Evolutionary conservation across 2,113 vertebrate species (phyloP), one percentile per base, ranked within the genome.

Genomic region (Phycodurus eques): DNA sequence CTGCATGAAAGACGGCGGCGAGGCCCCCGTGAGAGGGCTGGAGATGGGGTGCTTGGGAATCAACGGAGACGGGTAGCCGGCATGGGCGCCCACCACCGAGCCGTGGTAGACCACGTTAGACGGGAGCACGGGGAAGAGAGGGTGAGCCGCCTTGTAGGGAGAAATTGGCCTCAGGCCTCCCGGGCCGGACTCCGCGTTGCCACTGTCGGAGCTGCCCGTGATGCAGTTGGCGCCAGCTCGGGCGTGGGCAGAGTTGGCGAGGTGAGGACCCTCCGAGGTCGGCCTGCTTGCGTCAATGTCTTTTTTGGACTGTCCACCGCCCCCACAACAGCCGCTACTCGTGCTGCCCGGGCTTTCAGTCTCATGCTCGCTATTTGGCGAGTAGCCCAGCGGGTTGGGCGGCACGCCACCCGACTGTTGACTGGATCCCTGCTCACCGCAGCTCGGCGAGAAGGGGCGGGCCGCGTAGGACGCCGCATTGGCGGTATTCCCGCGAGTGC

Each of bases 1-100:
- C 89, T 98, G 96, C 94, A 99, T 95, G 92, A 98, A 97, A 74
- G 96, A 96, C 0, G 96, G 96, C 1, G 96, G 96, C 13, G 96
- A 98, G 87, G 96, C 94, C 0, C 97, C 95, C 0, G 95, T 95
- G 67, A 98, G 94, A 1, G 96, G 97, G 90, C 96, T 98, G 84
- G 97, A 96, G 88, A 95, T 97, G 17, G 96, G 94, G 53, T 96
- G 94, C 78, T 98, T 98, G 27, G 94, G 92, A 64, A 96, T 93
- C 47, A 95, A 97, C 91, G 95, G 95, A n/a, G 95, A 95, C 0
- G 95, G 95, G 88, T 97, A 99, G 57, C 95, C 94, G 0, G 95
- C 90, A 53, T 99, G 98, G 27, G 95, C 94, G 1, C 96, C 96
- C 13, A 96, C 95, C 46, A 98, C 95, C 71, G 97, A 98, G 79